Evolutionary conservation across 2,113 vertebrate species (phyloP), one percentile per base, ranked within the genome.

Genomic region (Platichthys flesus): DNA sequence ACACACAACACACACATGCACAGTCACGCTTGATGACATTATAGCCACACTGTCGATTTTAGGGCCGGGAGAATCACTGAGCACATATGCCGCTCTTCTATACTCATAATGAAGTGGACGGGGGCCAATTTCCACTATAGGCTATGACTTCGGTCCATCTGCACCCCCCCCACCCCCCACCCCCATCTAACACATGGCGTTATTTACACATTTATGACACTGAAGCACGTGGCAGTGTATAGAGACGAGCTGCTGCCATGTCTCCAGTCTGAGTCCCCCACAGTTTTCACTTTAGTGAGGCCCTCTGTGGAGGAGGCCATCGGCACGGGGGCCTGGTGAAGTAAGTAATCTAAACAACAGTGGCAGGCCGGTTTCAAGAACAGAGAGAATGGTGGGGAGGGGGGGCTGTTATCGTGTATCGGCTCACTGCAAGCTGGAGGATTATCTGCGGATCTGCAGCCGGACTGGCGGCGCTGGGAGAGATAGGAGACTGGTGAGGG

Each of bases 151-250:
- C 61, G 28, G 86, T 93, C 92, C 90, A 93, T 93, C 90, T 93
- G 90, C 67, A 81, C 28, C 64, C 49, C 55, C 67, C 78, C n/a
- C 24, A 24, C 28, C 28, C 49, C 55, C 69, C 78, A n/a, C 23
- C 37, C 78, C 74, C 78, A 61, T 82, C 72, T 49, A 83, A 91
- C 92, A 91, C 92, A 91, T 93, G 92, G 89, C 23, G 74, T 86
- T 93, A 91, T 91, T 93, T 92, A 93, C 92, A 93, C 90, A 92
- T 93, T 93, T 91, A 91, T 93, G 92, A 91, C 88, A 88, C 86
- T 56, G 83, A 79, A 63, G 69, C 78, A 76, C 14, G 35, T 84
- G 87, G 78, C 89, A 82, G 83, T 87, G 82, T 83, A 83, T 79
- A 71, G 81, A 79, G 79, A 74, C 70, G 55, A 49, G 67, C 72